Percentiles rank a stretch among this genome's conserved stretches.
phyloP scores from a whole-genome alignment of 2,797 vertebrate genomes.

The Choloepus didactylus region DNA sequence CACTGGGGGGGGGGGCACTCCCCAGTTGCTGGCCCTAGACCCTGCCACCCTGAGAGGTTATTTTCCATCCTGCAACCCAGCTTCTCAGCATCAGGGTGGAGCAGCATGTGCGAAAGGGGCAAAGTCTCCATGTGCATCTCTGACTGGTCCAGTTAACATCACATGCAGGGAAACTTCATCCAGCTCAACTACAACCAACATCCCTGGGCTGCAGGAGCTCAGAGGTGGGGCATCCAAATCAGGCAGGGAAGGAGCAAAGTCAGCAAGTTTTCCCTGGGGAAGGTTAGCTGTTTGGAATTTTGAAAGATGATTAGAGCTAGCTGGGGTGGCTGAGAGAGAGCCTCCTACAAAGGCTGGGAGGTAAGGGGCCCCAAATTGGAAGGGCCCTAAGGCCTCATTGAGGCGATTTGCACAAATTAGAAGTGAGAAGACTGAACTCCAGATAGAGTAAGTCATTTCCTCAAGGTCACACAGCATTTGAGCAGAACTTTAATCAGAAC shows the following conservation, averaged over 20 bases:
- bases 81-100: neutral
- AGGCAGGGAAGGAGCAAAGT: neutral
- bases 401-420: neutral
- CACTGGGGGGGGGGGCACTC: neutral
- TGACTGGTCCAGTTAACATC: fast-evolving
- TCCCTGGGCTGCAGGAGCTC: fast-evolving
- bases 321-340: neutral
- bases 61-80: too few species aligned
- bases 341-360: neutral
- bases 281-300: neutral
- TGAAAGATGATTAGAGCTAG: neutral
- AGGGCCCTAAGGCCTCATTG: neutral
- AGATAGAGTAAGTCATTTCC: neutral
- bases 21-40: neutral
- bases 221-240: fast-evolving
- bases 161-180: neutral
- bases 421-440: neutral
- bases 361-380: neutral
- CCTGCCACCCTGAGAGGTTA: fast-evolving
- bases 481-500: neutral
- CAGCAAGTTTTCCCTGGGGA: neutral
- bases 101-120: fast-evolving
- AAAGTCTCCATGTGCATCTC: neutral
- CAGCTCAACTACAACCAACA: neutral
- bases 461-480: neutral